These are phyloP conservation scores for Globicephala melas DNA, from an alignment of 2,113 vertebrate species.

Conservation along the genomic window DNA sequence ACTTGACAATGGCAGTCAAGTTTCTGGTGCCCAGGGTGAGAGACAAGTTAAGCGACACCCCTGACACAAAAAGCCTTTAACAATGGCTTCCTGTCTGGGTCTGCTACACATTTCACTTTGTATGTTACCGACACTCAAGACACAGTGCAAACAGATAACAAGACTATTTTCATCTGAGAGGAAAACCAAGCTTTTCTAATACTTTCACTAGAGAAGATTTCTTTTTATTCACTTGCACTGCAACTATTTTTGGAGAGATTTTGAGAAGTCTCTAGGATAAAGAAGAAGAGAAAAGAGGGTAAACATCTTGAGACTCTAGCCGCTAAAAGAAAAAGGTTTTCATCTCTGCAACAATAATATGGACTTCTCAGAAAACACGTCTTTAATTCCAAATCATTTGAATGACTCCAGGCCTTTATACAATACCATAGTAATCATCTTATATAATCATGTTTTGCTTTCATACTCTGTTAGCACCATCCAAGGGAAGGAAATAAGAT, in stretches of 20 bases:
- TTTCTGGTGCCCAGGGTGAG: neutral
- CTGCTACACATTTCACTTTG: neutral
- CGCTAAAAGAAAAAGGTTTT: slow-evolving; percentile 43
- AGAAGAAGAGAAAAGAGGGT: neutral
- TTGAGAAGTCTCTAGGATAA: slow-evolving; percentile 25
- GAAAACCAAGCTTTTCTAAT: slow-evolving; percentile 9
- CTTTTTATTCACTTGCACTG: neutral
- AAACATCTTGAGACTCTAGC: neutral
- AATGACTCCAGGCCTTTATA: slow-evolving; percentile 38
- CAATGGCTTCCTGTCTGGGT: neutral
- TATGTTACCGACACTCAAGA: neutral
- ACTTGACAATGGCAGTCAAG: neutral
- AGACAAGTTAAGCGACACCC: neutral
- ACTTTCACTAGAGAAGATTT: neutral
- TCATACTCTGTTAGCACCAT: slow-evolving; percentile 70
- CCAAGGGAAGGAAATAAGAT: slow-evolving; percentile 68
- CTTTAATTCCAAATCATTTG: slow-evolving; percentile 57
- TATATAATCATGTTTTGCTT: slow-evolving; percentile 63
- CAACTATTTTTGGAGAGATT: slow-evolving; percentile 31
- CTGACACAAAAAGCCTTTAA: neutral
- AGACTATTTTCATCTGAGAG: neutral
- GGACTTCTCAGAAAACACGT: slow-evolving; percentile 48
- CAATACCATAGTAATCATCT: slow-evolving; percentile 47
- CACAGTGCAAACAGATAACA: neutral
- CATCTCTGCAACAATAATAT: slow-evolving; percentile 47